phyloP scores from a whole-genome alignment of 2,113 vertebrate species.

The Engraulis encrasicolus region DNA sequence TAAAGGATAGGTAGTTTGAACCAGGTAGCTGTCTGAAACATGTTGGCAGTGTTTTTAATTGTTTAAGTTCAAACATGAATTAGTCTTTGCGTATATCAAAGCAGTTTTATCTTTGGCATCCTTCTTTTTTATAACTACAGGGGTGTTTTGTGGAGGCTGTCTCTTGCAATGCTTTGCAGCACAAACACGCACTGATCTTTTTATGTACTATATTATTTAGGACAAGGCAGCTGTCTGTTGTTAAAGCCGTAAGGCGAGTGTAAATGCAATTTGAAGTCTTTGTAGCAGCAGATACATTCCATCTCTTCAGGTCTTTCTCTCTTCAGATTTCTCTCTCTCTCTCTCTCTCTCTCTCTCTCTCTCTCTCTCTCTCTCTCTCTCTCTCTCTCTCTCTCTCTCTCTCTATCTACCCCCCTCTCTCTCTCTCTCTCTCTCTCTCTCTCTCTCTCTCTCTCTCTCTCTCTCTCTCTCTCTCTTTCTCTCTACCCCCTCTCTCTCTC shows the following conservation, averaged over 20 bases:
- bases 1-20: no score
- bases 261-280: slow-evolving; percentile 28
- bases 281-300: not conserved
- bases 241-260: not conserved
- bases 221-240: slow-evolving; percentile 29
- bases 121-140: not conserved
- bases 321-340: not conserved
- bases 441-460: no score
- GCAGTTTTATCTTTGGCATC: no score
- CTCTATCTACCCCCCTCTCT: no score
- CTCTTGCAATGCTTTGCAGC: not conserved
- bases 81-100: no score
- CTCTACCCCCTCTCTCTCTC: no score
- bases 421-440: no score
- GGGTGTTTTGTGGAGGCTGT: not conserved
- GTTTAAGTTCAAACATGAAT: no score
- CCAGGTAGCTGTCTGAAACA: no score
- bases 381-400: not conserved
- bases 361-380: not conserved
- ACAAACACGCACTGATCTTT: slow-evolving; percentile 14
- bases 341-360: not conserved
- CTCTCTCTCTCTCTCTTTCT: no score
- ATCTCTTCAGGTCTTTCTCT: not conserved
- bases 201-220: slow-evolving; percentile 15
- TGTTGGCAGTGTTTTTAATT: no score